Evolutionary conservation across 2,888 invertebrate species (phyloP), one percentile per base, ranked within the genome.

Genomic region (Dolichomitus sp.): DNA sequence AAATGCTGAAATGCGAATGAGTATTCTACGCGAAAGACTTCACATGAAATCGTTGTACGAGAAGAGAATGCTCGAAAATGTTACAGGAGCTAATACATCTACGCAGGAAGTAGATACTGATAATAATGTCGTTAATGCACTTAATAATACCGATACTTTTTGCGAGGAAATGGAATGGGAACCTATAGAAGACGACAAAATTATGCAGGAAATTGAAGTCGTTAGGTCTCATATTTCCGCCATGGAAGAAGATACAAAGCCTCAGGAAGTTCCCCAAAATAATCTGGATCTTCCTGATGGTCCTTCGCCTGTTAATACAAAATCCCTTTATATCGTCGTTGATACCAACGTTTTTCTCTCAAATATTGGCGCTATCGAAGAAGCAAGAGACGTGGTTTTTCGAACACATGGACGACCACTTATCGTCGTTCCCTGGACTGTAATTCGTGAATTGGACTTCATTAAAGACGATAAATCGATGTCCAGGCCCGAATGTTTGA

Each of bases 331-430:
- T 52, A 89, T 94, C 27, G 91, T 94, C 52, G 84, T 94, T 4
- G 94, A 94, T 79, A 94, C 94, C 27, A 94, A 94, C 73, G 92
- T 94, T n/a, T 92, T 94, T 84, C 85, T 94, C 0, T 89, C 92
- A 11, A 90, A 93, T 84, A 86, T 94, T 30, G 63, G 86, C 7
- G 88, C 88, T 14, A 78, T 94, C 19, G 89, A 91, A 73, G 84
- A 90, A 70, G 86, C 91, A 4, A 86, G 89, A 33, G 90, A 92
- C 50, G 83, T 87, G 7, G 54, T 77, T 19, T 92, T 91, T 61
- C 88, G 88, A 17, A 89, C 74, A 33, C 90, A 90, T 83, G 91
- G 91, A 23, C 87, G 86, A 33, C 91, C 93, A 5, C 83, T 90
- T 9, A 89, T 93, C 69, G 91, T 93, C 57, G 81, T 93, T 45